Percentiles rank a stretch among this genome's conserved stretches.
These are phyloP conservation scores for Porites cylindrica DNA, from an alignment of 92 coral and sea anemone species.

Conservation along the genomic window DNA sequence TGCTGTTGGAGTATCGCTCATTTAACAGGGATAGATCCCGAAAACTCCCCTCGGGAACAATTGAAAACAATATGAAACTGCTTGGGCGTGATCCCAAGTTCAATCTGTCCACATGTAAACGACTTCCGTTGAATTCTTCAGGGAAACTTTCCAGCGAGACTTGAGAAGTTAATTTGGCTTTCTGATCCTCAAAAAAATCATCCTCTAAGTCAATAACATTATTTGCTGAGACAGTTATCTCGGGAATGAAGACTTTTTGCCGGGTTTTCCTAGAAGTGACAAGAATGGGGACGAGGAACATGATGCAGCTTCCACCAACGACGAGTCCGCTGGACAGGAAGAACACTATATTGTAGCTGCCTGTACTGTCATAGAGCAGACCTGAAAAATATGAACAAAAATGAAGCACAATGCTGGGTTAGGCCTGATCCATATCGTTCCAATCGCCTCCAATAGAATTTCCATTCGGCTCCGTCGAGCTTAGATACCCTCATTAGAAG, in stretches of 20 bases:
- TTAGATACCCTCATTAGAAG: constrained; percentile 8
- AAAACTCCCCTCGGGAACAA: constrained; percentile 67
- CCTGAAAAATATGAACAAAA: constrained; percentile 53
- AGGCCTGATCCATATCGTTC: background rate
- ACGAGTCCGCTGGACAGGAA: constrained; percentile 81
- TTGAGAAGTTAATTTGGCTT: constrained; percentile 7
- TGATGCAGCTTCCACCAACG: constrained; percentile 76
- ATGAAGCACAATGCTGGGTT: constrained; percentile 6
- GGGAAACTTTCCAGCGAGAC: constrained; percentile 16
- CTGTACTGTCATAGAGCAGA: constrained; percentile 78
- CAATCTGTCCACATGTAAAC: constrained; percentile 7
- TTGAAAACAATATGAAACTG: constrained; percentile 78
- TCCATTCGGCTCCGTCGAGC: background rate
- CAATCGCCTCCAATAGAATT: constrained; percentile 10
- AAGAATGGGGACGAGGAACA: constrained; percentile 81
- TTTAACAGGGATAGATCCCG: constrained; percentile 22
- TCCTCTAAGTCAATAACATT: constrained; percentile 28
- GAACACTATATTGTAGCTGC: constrained; percentile 82
- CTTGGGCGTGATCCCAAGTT: constrained; percentile 55
- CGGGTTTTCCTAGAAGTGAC: constrained; percentile 20
- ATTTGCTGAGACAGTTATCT: background rate
- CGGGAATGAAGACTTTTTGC: constrained; percentile 23
- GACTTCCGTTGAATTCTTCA: constrained; percentile 20
- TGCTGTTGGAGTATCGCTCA: constrained; percentile 38
- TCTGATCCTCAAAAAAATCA: constrained; percentile 46